phyloP scores from a whole-genome alignment of 2,888 invertebrate genomes.

The Quadroppia sp. region DNA sequence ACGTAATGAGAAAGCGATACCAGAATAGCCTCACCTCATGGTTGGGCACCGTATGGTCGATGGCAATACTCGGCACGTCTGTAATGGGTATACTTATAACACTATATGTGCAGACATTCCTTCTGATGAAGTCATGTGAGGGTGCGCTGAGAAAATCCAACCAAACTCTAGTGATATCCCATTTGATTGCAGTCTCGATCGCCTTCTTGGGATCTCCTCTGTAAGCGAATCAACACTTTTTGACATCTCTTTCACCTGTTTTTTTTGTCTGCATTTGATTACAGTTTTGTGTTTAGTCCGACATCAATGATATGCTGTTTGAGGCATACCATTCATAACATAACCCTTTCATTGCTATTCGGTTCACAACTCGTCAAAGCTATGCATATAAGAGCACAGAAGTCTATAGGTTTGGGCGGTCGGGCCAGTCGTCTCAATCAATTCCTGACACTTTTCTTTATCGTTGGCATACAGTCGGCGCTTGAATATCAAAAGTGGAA shows the following conservation, averaged over 20 bases:
- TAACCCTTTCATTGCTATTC: conserved; percentile 41
- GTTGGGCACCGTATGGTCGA: conserved; percentile 45
- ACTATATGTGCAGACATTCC: conserved; percentile 47
- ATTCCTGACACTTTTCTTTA: conserved; percentile 46
- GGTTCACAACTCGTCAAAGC: conserved; percentile 36
- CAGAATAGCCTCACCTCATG: conserved; percentile 41
- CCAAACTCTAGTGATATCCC: conserved; percentile 43
- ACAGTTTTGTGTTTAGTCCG: conserved; percentile 39
- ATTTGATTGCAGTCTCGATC: conserved; percentile 44
- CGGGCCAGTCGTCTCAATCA: conserved; percentile 46
- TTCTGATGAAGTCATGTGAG: conserved; percentile 47
- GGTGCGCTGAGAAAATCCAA: conserved; percentile 44
- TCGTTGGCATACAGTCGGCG: conserved; percentile 47
- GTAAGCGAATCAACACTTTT: no score
- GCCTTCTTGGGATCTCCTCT: conserved; percentile 45
- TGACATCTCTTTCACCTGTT: no score
- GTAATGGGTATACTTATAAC: conserved; percentile 44
- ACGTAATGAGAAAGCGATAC: conserved; percentile 24
- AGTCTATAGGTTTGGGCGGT: conserved; percentile 42
- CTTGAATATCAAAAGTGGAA: conserved; percentile 47
- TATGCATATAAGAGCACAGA: conserved; percentile 39
- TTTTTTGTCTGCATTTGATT: not conserved
- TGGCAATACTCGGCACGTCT: conserved; percentile 43
- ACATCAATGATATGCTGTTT: conserved; percentile 37
- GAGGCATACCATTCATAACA: conserved; percentile 37